Base-by-base conservation (phyloP, 1,140 invertebrate species). In the Aradophagus sp. region DNA sequence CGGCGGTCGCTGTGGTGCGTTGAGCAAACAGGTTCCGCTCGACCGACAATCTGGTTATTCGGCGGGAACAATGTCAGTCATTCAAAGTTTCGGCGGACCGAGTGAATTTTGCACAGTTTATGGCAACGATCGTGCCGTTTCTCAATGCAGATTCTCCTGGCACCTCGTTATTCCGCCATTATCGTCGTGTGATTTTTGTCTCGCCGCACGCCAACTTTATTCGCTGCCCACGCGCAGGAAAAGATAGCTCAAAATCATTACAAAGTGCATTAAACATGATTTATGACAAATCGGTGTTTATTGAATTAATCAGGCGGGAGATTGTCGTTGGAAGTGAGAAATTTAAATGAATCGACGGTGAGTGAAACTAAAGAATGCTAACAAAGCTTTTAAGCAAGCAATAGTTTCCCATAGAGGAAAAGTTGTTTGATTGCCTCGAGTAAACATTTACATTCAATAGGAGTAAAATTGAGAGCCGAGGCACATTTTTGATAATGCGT, bases 31-130 rank as follows among this genome's bases (percentile, higher is more conserved):
- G 61, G 71, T 65, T 80, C 81, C 82, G n/a, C 79, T 82, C 74
- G 80, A 79, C 82, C 80, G 82, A 82, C 79, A 84, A 78, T 80
- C 80, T 82, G 81, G 80, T 84, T 82, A 79, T 78, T 79, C 74
- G 76, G 74, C 75, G 71, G 67, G 27, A 72, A 77, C 66, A 71
- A 61, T 58, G 75, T 56, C 26, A 67, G 59, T 68, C 63, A 45
- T 59, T 73, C 62, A 47, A 42, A 47, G 65, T 50, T 67, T 69
- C 52, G 61, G 58, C 38, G 67, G 56, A 63, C 56, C 62, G 13
- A 31, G 36, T 17, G 14, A 5, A 4, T 12, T 8, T 1, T 6
- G 44, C 2, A 15, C 7, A 5, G 13, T 7, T n/a, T 14, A 42
- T 42, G 27, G 7, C 26, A 48, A 11, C 13, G 10, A 26, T 11